These are phyloP conservation scores for Urechis unicinctus DNA, from an alignment of 2,888 invertebrate species.

Conservation along the genomic window DNA sequence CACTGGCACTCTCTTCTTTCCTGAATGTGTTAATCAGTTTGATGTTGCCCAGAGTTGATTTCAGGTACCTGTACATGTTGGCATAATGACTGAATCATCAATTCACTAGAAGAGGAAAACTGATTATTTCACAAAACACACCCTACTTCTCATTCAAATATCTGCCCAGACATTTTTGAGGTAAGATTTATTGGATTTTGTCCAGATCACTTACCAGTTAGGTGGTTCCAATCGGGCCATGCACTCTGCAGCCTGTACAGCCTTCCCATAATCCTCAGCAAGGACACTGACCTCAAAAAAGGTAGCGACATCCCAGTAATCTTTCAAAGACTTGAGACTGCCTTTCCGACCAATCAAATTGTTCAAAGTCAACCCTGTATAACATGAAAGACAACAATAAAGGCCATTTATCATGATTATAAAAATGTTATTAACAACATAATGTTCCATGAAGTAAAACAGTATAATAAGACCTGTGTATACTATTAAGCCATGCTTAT, in stretches of 20 bases:
- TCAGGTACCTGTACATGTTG: conserved; percentile 67
- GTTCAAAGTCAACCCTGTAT: conserved; percentile 79
- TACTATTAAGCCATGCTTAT: neutral
- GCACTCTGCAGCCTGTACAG: conserved; percentile 80
- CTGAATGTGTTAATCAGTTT: conserved; percentile 69
- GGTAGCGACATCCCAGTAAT: conserved; percentile 97
- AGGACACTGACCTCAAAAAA: conserved; percentile 97
- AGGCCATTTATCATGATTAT: neutral
- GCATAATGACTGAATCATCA: neutral
- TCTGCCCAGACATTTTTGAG: neutral
- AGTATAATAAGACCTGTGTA: too few relatives aligned
- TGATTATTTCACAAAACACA: too few relatives aligned
- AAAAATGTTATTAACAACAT: too few relatives aligned
- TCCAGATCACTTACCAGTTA: conserved; percentile 49
- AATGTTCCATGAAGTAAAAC: too few relatives aligned
- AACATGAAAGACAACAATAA: conserved; percentile 6
- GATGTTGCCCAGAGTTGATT: conserved; percentile 67
- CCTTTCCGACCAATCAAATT: conserved; percentile 97
- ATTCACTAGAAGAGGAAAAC: too few relatives aligned
- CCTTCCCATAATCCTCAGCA: conserved; percentile 93
- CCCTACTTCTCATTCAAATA: too few relatives aligned
- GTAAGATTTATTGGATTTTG: neutral
- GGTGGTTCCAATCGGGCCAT: conserved; percentile 58
- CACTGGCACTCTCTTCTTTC: conserved; percentile 14
- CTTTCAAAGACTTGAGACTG: conserved; percentile 80